Percentiles rank a stretch among this genome's conserved stretches.
Evolutionary conservation across 2,797 vertebrate genomes (phyloP).

Genomic region (Botia kubotai): DNA sequence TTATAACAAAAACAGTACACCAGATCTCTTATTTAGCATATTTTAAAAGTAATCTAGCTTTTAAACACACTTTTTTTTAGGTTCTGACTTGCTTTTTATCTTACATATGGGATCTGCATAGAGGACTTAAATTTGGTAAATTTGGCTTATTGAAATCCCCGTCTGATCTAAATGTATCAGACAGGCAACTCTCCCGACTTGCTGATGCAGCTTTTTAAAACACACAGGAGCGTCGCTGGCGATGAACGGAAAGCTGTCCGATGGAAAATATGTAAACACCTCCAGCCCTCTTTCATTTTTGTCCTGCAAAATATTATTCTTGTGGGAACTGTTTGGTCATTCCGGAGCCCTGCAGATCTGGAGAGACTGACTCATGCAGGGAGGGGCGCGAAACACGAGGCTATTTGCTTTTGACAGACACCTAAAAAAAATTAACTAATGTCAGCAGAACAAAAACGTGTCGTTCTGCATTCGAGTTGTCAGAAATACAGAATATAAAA

Average conservation of each 20-base stretch:
- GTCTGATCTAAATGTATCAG: constrained; percentile 53
- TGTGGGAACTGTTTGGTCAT: constrained; percentile 47
- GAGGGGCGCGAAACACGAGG: constrained; percentile 12
- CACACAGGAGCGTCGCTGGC: constrained; percentile 40
- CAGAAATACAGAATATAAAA: background rate
- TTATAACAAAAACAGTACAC: too few relatives aligned
- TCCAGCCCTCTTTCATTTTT: constrained; percentile 43
- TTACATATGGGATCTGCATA: constrained; percentile 10
- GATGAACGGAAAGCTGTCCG: constrained; percentile 48
- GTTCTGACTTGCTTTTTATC: constrained; percentile 31
- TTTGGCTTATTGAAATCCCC: constrained; percentile 36
- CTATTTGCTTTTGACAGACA: constrained; percentile 43
- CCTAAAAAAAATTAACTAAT: constrained; percentile 30
- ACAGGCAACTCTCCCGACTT: constrained; percentile 23
- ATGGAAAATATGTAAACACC: constrained; percentile 52
- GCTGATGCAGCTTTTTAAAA: constrained; percentile 52
- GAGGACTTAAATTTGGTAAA: background rate
- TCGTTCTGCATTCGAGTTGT: background rate
- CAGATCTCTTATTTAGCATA: background rate
- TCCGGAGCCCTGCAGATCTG: constrained; percentile 2
- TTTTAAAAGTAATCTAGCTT: constrained; percentile 21
- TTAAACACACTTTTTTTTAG: background rate
- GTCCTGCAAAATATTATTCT: constrained; percentile 49
- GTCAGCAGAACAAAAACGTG: constrained; percentile 34
- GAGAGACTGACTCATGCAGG: constrained; percentile 38